phyloP scores from a whole-genome alignment of 1,140 invertebrate species.

The Formica selysi region DNA sequence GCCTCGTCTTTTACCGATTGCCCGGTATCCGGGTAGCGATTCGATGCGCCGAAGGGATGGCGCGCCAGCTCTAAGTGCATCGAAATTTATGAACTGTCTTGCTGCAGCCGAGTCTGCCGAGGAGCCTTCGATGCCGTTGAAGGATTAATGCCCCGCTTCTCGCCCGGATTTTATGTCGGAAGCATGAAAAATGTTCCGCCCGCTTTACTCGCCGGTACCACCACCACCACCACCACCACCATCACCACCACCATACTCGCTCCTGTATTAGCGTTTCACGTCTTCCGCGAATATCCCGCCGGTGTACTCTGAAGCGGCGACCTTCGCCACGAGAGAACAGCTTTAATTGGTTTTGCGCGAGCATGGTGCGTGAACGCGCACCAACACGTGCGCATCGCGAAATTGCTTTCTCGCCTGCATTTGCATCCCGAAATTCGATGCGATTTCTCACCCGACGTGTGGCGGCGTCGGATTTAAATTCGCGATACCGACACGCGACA shows the following conservation, averaged over 20 bases:
- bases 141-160: constrained; percentile 73
- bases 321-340: constrained; percentile 36
- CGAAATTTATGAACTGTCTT: constrained; percentile 77
- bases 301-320: constrained; percentile 30
- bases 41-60: constrained; percentile 43
- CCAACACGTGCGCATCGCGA: constrained; percentile 31
- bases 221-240: background rate
- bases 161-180: constrained; percentile 69
- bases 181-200: constrained; percentile 73
- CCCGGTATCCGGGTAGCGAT: constrained; percentile 26
- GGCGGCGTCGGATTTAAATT: constrained; percentile 43
- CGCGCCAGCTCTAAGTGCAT: constrained; percentile 72
- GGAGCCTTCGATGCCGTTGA: constrained; percentile 55
- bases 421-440: constrained; percentile 43
- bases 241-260: background rate
- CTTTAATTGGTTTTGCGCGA: constrained; percentile 62
- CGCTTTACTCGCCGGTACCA: constrained; percentile 24
- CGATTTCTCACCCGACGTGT: constrained; percentile 40
- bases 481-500: constrained; percentile 21
- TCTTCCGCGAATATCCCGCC: constrained; percentile 13
- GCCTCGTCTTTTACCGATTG: constrained; percentile 53
- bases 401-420: constrained; percentile 44
- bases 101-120: constrained; percentile 34
- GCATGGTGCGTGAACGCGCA: constrained; percentile 26
- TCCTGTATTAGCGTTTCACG: constrained; percentile 6